Conservation (phyloP, 2,888 invertebrate genomes). For the Colletes collaris region DNA sequence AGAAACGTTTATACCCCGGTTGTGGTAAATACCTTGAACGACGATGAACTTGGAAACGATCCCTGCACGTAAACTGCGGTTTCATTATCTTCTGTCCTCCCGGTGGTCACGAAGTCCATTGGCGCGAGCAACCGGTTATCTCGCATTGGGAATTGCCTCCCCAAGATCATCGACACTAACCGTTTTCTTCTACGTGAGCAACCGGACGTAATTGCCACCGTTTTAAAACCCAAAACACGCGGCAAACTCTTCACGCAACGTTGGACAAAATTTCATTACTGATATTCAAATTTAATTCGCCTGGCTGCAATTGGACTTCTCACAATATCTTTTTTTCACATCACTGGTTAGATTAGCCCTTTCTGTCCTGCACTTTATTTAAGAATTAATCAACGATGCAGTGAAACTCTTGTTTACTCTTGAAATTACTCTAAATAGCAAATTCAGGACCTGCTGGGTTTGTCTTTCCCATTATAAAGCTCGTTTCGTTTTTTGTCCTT, state of each 20-base stretch:
- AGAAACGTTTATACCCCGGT: slow-evolving; percentile 65
- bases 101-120: slow-evolving; percentile 38
- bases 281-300: too few relatives aligned
- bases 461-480: too few relatives aligned
- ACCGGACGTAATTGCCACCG: not conserved
- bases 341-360: too few relatives aligned
- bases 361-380: too few relatives aligned
- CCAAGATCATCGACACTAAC: slow-evolving; percentile 23
- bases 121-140: slow-evolving; percentile 23
- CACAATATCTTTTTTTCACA: too few relatives aligned
- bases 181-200: not conserved
- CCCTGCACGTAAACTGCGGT: slow-evolving; percentile 54
- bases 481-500: too few relatives aligned
- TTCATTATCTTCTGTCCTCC: slow-evolving; percentile 63
- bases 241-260: not conserved
- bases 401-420: too few relatives aligned
- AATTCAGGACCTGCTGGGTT: not conserved
- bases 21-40: slow-evolving; percentile 63
- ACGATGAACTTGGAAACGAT: slow-evolving; percentile 63
- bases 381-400: too few relatives aligned
- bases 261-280: too few relatives aligned
- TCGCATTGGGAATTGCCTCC: slow-evolving; percentile 25
- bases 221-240: not conserved
- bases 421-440: not conserved
- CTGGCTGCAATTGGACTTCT: too few relatives aligned